Evolutionary conservation across 2,888 invertebrate species (phyloP), one percentile per base, ranked within the genome.

Genomic region (Dynastes tityus): DNA sequence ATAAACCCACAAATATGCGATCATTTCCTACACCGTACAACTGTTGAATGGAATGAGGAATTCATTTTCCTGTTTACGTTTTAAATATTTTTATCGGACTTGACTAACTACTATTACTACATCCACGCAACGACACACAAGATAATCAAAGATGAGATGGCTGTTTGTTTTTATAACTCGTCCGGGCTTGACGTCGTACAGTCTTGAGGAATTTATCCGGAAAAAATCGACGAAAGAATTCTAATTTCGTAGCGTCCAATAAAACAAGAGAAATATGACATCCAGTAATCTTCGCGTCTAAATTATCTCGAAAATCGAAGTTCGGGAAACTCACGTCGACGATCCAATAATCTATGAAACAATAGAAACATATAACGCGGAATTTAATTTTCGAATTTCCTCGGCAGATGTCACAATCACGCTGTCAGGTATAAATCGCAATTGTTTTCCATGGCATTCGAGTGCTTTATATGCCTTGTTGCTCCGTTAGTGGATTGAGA

Each of bases 301-400:
- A 16, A 16, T 55, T 55, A n/a, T 6, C 16, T 5, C 16, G n/a
- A 55, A 55, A 9, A 55, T 55, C 55, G n/a, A 16, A 16, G 1
- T 51, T 13, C n/a, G 16, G 55, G 55, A 16, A 55, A 55, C n/a
- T 6, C 55, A 9, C 16, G 55, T 55, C 6, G 16, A 58, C 22
- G 22, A 22, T 22, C 16, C 22, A 22, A 27, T 58, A 63, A 40
- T 67, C 22, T 67, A 67, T 67, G 40, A 22, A 45, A 40, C 22
- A 16, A 67, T 67, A 40, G 16, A 8, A 55, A 58, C 16, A 58
- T 22, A 58, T 71, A 55, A 71, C 71, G 32, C 22, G 55, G 55
- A 71, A 71, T 71, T 37, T 55, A 71, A 71, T 71, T 71, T 71
- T 58, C 71, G 40, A 32, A 71, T 71, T 55, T 71, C 55, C 40